Conservation (phyloP, 2,888 invertebrate species). For the Lasiommata megera region DNA sequence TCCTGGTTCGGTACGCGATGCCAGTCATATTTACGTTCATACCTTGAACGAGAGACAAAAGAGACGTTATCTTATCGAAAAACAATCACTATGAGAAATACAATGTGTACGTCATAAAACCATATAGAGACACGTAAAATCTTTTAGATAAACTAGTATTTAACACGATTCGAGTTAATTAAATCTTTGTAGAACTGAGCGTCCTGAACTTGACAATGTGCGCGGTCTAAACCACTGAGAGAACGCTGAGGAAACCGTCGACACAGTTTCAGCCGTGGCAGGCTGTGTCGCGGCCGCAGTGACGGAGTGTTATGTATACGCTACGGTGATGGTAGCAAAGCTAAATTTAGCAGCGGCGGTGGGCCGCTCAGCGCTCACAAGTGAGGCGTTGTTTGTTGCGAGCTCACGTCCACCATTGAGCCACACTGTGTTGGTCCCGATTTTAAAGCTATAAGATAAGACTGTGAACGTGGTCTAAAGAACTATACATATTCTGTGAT, state of each 20-base stretch:
- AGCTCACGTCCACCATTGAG: constrained; percentile 50
- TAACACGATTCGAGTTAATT: neutral
- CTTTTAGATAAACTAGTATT: neutral
- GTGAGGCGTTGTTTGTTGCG: constrained; percentile 48
- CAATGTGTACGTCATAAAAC: constrained; percentile 5
- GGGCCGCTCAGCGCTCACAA: constrained; percentile 47
- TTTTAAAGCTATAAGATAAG: neutral
- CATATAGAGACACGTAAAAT: neutral
- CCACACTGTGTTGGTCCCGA: neutral
- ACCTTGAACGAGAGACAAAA: constrained; percentile 9
- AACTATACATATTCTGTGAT: constrained; percentile 37
- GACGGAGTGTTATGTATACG: constrained; percentile 32
- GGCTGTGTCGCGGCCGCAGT: constrained; percentile 11
- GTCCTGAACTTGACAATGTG: constrained; percentile 1
- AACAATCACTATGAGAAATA: constrained; percentile 2
- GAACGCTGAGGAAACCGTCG: neutral
- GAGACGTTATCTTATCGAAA: constrained; percentile 23
- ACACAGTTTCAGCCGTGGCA: neutral
- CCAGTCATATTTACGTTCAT: neutral
- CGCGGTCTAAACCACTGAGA: neutral
- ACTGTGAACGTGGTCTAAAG: constrained; percentile 11
- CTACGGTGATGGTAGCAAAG: constrained; percentile 42
- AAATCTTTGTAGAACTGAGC: neutral
- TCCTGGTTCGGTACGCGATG: neutral
- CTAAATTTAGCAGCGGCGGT: constrained; percentile 62